phyloP scores from a whole-genome alignment of 2,113 vertebrate genomes.

The Symphodus melops region DNA sequence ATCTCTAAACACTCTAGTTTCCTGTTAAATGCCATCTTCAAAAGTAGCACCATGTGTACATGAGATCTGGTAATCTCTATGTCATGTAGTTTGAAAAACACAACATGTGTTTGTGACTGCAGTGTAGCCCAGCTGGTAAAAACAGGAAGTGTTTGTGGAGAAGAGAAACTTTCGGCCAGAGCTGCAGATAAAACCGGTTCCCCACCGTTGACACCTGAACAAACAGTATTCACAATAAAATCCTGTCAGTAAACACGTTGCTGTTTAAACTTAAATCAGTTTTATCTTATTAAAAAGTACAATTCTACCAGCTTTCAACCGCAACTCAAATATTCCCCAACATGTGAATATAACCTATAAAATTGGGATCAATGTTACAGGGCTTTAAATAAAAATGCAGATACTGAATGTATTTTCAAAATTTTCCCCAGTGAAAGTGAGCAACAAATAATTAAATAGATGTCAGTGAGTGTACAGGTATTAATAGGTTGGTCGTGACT shows the following conservation, averaged over 20 bases:
- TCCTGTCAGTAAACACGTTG: conserved; percentile 3
- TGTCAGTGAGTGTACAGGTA: conserved; percentile 4
- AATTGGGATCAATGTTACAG: no score
- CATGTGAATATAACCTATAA: no score
- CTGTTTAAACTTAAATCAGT: not conserved
- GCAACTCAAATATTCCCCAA: no score
- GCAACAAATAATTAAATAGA: not conserved
- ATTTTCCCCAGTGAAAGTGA: no score
- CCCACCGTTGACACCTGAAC: conserved; percentile 19
- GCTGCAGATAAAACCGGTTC: conserved; percentile 43
- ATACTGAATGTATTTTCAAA: no score
- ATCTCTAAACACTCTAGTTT: conserved; percentile 20
- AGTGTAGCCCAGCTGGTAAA: conserved; percentile 71
- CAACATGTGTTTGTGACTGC: conserved; percentile 51
- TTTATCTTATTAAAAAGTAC: not conserved
- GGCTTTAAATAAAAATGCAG: no score
- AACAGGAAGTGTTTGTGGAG: conserved; percentile 82
- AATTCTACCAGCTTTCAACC: no score
- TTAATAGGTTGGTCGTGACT: conserved; percentile 3
- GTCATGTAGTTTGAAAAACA: conserved; percentile 32
- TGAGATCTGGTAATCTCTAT: not conserved
- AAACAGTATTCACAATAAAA: not conserved
- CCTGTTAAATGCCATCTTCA: conserved; percentile 20
- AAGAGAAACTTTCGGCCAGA: conserved; percentile 79
- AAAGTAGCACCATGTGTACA: not conserved